Percentiles rank a stretch among this genome's conserved stretches.
Evolutionary conservation across 2,888 invertebrate genomes (phyloP).

Genomic region (Erannis defoliaria): DNA sequence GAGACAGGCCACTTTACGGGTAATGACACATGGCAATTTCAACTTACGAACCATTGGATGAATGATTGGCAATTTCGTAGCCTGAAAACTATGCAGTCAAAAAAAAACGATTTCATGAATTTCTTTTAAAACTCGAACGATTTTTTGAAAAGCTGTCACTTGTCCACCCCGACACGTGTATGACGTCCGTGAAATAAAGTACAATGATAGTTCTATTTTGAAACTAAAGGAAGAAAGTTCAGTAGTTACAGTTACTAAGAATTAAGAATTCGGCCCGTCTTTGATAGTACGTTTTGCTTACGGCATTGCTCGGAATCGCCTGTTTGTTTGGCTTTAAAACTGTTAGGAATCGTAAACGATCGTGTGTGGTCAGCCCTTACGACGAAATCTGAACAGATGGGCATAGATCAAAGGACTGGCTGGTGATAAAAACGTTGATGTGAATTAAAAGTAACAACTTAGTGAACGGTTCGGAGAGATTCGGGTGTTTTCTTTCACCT

Average conservation of each 20-base stretch:
- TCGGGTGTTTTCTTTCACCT: constrained; percentile 30
- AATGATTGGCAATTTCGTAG: not conserved
- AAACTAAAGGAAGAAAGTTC: constrained; percentile 42
- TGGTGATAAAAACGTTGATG: constrained; percentile 83
- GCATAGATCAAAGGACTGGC: constrained; percentile 79
- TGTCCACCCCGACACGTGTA: constrained; percentile 22
- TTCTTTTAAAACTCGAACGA: constrained; percentile 24
- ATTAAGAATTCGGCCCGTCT: constrained; percentile 74
- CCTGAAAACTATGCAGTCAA: not conserved
- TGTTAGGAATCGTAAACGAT: constrained; percentile 82
- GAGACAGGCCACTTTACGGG: constrained; percentile 52
- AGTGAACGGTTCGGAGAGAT: constrained; percentile 54
- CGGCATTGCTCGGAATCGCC: constrained; percentile 77
- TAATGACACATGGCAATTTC: constrained; percentile 37
- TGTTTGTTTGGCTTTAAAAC: constrained; percentile 86
- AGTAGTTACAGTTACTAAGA: constrained; percentile 74
- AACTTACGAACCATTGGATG: constrained; percentile 6
- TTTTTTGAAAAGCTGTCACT: constrained; percentile 26
- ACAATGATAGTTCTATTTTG: constrained; percentile 56
- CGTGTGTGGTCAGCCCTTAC: constrained; percentile 86
- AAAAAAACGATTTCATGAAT: not conserved
- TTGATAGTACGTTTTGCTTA: constrained; percentile 74
- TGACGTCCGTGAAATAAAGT: constrained; percentile 45
- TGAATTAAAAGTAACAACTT: constrained; percentile 81
- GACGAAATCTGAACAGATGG: constrained; percentile 85